Evolutionary conservation across 2,888 invertebrate species (phyloP), one percentile per base, ranked within the genome.

Genomic region (Thereva unica): DNA sequence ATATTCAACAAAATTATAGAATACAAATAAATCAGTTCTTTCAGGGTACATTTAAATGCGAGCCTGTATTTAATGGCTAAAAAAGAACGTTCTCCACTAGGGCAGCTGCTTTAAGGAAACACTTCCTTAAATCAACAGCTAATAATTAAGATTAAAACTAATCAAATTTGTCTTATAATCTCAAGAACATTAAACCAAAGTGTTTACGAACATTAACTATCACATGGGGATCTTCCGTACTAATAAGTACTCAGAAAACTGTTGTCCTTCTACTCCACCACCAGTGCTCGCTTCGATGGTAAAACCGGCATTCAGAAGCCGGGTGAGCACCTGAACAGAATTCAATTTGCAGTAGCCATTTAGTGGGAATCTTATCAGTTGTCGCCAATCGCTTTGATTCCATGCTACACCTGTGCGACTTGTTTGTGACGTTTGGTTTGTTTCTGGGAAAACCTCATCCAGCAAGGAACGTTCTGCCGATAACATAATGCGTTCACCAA

Each of bases 291-390:
- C 92, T 57, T 89, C 89, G 68, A 93, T 85, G 72, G 85, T 85
- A 80, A 93, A 93, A 61, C 89, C 89, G 69, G 89, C 86, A 77
- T 92, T 92, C 53, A 93, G 82, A 54, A 93, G 85, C 77, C 92
- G 86, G 71, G 91, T 90, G 75, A 93, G 88, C 69, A 92, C 92
- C 81, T 93, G 93, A 70, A 93, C 88, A n/a, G 92, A 92, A 79
- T 92, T 93, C 71, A 93, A 83, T 81, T 93, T 93, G 83, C 92
- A 93, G 81, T 92, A 93, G 72, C 93, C 93, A 80, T 93, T 93
- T 66, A 93, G 82, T 8, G 93, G 93, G 77, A 92, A 93, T 68
- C 93, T 84, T 72, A 93, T 92, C 42, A 93, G 90, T 82, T 91
- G 91, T 64, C 90, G 86, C 71, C 89, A 87, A 80, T 92, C 93